These are phyloP conservation scores for Cantharis flavilabris DNA, from an alignment of 2,888 invertebrate genomes.

Conservation along the genomic window DNA sequence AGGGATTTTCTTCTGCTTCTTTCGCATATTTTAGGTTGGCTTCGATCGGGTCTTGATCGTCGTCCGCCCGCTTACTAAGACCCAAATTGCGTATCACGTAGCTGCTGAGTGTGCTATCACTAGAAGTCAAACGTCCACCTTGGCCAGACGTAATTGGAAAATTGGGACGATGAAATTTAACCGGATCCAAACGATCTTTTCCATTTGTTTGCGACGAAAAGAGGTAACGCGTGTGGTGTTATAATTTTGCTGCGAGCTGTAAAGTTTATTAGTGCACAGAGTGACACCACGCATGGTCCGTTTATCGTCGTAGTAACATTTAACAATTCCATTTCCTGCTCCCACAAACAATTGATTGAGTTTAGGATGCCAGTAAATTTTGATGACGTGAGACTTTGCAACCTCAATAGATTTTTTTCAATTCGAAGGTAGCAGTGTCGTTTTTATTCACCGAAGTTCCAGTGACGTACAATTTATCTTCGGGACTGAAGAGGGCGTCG, in stretches of 20 bases:
- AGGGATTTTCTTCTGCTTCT: slow-evolving; percentile 94
- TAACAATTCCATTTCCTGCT: slow-evolving; percentile 87
- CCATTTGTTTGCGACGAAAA: slow-evolving; percentile 91
- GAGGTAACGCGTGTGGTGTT: slow-evolving; percentile 92
- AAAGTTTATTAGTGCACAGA: slow-evolving; percentile 81
- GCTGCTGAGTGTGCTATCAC: slow-evolving; percentile 94
- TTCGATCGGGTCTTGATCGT: slow-evolving; percentile 92
- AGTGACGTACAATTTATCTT: slow-evolving; percentile 86
- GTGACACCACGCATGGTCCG: slow-evolving; percentile 89
- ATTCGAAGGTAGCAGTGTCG: slow-evolving; percentile 74
- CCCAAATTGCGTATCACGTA: slow-evolving; percentile 91
- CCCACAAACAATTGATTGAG: slow-evolving; percentile 94
- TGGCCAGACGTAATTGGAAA: slow-evolving; percentile 87
- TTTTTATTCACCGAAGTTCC: slow-evolving; percentile 78
- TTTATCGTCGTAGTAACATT: slow-evolving; percentile 88
- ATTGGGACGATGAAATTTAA: slow-evolving; percentile 82
- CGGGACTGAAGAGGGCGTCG: slow-evolving; percentile 87
- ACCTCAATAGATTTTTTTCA: slow-evolving; percentile 77
- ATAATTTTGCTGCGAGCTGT: slow-evolving; percentile 90
- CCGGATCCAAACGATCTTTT: slow-evolving; percentile 85
- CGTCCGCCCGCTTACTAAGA: slow-evolving; percentile 86
- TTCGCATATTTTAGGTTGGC: slow-evolving; percentile 94
- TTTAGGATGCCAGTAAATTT: slow-evolving; percentile 94
- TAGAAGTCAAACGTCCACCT: slow-evolving; percentile 92
- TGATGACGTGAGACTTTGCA: slow-evolving; percentile 81